Percentiles rank a stretch among this genome's conserved stretches.
Evolutionary conservation across 2,113 vertebrate species (phyloP).

Genomic region (Hypanus sabinus): DNA sequence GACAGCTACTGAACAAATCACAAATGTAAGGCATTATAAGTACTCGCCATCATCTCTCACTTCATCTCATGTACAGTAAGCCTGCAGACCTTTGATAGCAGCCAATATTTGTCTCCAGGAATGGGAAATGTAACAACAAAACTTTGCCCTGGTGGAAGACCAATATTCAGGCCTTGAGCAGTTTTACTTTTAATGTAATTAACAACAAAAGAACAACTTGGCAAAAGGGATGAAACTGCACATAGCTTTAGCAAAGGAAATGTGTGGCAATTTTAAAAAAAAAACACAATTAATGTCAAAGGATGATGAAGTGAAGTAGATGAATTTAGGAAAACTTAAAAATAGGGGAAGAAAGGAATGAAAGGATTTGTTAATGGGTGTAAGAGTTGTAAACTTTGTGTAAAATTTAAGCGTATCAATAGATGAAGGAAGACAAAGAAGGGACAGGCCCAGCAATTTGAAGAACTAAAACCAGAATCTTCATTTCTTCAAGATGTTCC

Average conservation of each 20-base stretch:
- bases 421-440: neutral
- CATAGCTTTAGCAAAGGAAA: neutral
- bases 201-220: neutral
- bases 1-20: neutral
- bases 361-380: too few species aligned
- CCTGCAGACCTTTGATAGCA: neutral
- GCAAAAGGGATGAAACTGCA: neutral
- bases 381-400: too few species aligned
- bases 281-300: neutral
- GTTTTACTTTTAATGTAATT: neutral
- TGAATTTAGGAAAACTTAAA: too few species aligned
- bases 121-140: neutral
- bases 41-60: neutral
- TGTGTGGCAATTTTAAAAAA: neutral
- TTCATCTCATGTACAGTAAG: neutral
- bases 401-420: neutral
- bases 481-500: neutral
- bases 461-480: neutral
- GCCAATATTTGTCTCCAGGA: neutral
- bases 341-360: too few species aligned
- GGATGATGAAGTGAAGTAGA: too few species aligned
- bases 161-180: neutral
- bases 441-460: neutral
- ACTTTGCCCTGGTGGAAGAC: neutral
- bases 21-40: neutral